Conservation (phyloP, 2,888 invertebrate genomes). For the Epinotia demarniana region DNA sequence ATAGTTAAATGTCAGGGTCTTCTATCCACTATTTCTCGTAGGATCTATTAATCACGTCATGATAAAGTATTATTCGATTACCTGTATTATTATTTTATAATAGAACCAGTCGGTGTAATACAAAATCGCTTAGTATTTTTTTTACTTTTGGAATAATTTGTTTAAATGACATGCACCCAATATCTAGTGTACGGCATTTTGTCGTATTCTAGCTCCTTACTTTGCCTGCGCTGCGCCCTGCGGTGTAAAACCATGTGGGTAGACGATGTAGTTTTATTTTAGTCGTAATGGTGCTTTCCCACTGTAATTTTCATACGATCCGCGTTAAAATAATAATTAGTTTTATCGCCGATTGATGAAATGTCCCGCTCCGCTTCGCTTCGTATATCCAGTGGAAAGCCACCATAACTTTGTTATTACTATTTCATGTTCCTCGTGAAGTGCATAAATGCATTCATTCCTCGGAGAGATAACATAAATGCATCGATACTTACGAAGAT, state of each 20-base stretch:
- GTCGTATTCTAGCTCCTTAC: background rate
- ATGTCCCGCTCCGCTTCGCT: too few species aligned
- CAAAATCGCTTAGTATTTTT: background rate
- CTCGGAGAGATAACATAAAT: slow-evolving; percentile 7
- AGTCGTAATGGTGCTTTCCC: too few species aligned
- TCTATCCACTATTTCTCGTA: slow-evolving; percentile 15
- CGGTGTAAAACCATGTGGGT: too few species aligned
- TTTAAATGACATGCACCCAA: background rate
- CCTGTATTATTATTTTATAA: slow-evolving; percentile 1
- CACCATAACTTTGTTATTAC: background rate
- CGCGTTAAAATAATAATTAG: too few species aligned
- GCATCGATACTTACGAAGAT: slow-evolving; percentile 22
- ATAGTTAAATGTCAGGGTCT: slow-evolving; percentile 37
- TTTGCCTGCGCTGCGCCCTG: too few species aligned
- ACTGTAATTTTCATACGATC: too few species aligned
- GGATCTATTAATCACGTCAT: slow-evolving; percentile 25
- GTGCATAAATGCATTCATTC: slow-evolving; percentile 3
- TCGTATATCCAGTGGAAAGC: background rate
- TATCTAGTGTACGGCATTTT: background rate
- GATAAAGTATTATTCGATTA: slow-evolving; percentile 7
- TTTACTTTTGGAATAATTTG: background rate
- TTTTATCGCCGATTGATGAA: too few species aligned
- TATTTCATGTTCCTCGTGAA: background rate
- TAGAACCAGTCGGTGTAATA: background rate
- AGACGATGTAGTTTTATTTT: too few species aligned